These are phyloP conservation scores for Paraplagusia blochii DNA, from an alignment of 2,113 vertebrate species.

Conservation along the genomic window DNA sequence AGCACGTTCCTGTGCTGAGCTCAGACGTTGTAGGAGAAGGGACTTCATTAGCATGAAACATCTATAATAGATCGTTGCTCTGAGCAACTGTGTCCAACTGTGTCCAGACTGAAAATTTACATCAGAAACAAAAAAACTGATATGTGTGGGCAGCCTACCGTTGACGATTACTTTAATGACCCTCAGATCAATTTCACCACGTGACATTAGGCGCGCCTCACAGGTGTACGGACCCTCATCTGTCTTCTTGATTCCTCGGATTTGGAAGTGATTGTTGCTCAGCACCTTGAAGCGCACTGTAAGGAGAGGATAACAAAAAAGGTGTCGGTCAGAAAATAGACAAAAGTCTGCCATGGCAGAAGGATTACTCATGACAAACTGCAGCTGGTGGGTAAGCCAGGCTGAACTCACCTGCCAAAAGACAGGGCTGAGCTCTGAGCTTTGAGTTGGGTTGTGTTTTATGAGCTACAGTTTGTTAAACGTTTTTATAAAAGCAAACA, in stretches of 20 bases:
- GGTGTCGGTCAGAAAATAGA: neutral
- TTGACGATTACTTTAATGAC: conserved; percentile 95
- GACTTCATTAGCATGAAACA: conserved; percentile 56
- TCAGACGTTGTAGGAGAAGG: conserved; percentile 52
- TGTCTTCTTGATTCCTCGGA: conserved; percentile 92
- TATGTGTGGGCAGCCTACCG: conserved; percentile 76
- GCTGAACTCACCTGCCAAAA: too few species aligned
- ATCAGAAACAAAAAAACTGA: conserved; percentile 21
- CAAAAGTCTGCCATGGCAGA: too few species aligned
- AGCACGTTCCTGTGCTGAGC: conserved; percentile 27
- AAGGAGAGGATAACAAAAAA: conserved; percentile 21
- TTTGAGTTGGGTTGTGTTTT: too few species aligned
- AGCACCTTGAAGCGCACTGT: conserved; percentile 90
- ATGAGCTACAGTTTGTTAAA: too few species aligned
- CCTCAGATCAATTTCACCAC: conserved; percentile 94
- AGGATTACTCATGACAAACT: too few species aligned
- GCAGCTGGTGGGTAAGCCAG: too few species aligned
- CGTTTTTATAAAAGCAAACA: too few species aligned
- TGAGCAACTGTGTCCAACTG: conserved; percentile 59
- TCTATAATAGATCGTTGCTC: conserved; percentile 59
- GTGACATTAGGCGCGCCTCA: conserved; percentile 89
- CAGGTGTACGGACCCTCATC: conserved; percentile 94
- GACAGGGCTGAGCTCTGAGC: too few species aligned
- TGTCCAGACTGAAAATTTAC: conserved; percentile 35
- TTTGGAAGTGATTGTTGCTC: conserved; percentile 95